Evolutionary conservation across 2,797 vertebrate species (phyloP), one percentile per base, ranked within the genome.

Genomic region (Craterocephalus amniculus): DNA sequence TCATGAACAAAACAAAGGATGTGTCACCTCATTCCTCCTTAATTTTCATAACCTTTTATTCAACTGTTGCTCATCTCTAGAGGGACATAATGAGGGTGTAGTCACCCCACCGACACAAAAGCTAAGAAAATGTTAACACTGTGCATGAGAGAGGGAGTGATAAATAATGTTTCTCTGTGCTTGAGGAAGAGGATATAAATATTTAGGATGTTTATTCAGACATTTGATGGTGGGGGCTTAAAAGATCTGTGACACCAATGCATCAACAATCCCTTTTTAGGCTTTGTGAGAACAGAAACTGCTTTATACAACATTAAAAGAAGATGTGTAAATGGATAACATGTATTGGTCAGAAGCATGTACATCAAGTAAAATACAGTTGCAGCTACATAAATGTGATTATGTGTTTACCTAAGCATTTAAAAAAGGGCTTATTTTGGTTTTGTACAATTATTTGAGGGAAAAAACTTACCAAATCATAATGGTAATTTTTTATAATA

Each of bases 191-290:
- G 77, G 73, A 81, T 71, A 78, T 84, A 83, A 74, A 79, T 86
- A 84, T 76, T 74, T 72, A 14, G 22, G 72, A 63, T 83, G 79
- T 89, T 87, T 81, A 83, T 83, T 80, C 58, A 82, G 80, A 79
- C 70, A 8, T 70, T 48, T 61, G 58, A 36, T 9, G 11, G 43
- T 24, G 57, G 71, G 27, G 61, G 32, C 45, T 38, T 8, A 58
- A 51, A 58, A 58, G 64, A 70, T 65, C 56, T 48, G 32, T 40
- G 61, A 61, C 64, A 36, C 61, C 64, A 12, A 14, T 5, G 22
- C 31, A 35, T 36, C 29, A 36, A 38, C 43, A 70, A 29, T 13
- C 16, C 5, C 18, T 43, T 43, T 43, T 43, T 18, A 43, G 38
- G 38, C 16, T 43, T 43, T 18, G 18, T 1, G 14, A 43, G 14